Base-by-base conservation (phyloP, 2,113 vertebrate genomes). In the Morone saxatilis region DNA sequence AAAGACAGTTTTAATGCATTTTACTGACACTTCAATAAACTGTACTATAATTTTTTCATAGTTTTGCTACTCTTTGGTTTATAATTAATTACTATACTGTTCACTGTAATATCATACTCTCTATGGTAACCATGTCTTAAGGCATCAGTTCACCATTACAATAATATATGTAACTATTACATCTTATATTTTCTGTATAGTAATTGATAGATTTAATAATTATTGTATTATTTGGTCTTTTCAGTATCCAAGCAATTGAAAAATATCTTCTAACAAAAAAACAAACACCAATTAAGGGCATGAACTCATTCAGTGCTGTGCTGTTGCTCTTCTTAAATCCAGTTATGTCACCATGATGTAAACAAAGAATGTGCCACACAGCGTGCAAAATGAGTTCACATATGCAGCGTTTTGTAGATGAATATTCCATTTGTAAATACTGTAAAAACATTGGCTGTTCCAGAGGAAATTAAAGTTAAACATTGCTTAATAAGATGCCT, bases 381-480 rank as follows among this genome's bases (percentile, higher is more conserved):
- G 22, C 4, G n/a, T 70, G 66, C 60, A 75, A 59, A 59, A 66
- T 14, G 40, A 47, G 1, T 71, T 61, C 40, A 61, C 7, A 2
- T n/a, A 25, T 45, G 25, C 48, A 69, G 67, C 6, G 13, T 53
- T 81, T 66, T 71, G 54, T 14, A 3, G 61, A 50, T 60, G 22
- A 81, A 76, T 79, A 77, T 70, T 85, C 41, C n/a, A 63, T 57
- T 54, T 78, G 74, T 76, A 80, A 90, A 86, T 80, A 66, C 81
- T 78, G 70, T 88, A 75, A 85, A 89, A 92, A 88, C 81, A 88
- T 13, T 2, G 47, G 70, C 25, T 68, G 67, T 57, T 89, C 74
- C 77, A 78, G 62, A 86, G 83, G 89, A 93, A 92, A 93, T 92
- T 87, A 90, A 92, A 90, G 78, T 61, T 53, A 75, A 91, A 87